Evolutionary conservation across 2,888 invertebrate species (phyloP).

Genomic region (Syritta pipiens): DNA sequence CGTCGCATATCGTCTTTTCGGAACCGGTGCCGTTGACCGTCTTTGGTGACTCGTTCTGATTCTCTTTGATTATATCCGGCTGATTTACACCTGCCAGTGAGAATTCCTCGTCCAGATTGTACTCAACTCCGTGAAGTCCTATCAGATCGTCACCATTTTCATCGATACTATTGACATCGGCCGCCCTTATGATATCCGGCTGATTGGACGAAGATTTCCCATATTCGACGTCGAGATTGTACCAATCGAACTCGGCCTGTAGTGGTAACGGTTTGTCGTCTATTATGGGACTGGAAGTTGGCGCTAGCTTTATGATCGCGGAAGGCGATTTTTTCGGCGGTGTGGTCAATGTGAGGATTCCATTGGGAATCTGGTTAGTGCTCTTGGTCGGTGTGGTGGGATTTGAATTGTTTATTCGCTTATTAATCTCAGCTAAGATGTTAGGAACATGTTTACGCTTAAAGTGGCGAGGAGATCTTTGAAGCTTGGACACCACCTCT

Average conservation of each 20-base stretch:
- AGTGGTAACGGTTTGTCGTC: slow-evolving; percentile 73
- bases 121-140: slow-evolving; percentile 77
- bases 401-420: slow-evolving; percentile 74
- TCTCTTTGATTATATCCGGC: slow-evolving; percentile 71
- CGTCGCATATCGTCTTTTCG: slow-evolving; percentile 58
- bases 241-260: slow-evolving; percentile 79
- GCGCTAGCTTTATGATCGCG: slow-evolving; percentile 17
- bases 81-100: slow-evolving; percentile 70
- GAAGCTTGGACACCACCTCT: slow-evolving; percentile 45
- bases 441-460: slow-evolving; percentile 77
- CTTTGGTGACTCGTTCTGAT: slow-evolving; percentile 58
- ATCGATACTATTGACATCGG: slow-evolving; percentile 70
- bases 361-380: slow-evolving; percentile 29
- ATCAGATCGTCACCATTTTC: slow-evolving; percentile 71
- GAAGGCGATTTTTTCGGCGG: slow-evolving; percentile 65
- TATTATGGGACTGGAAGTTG: slow-evolving; percentile 31
- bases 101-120: slow-evolving; percentile 78
- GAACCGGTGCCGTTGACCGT: slow-evolving; percentile 22
- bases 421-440: slow-evolving; percentile 77
- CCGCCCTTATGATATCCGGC: slow-evolving; percentile 71
- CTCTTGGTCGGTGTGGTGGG: slow-evolving; percentile 72
- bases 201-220: slow-evolving; percentile 73
- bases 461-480: slow-evolving; percentile 71
- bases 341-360: slow-evolving; percentile 14
- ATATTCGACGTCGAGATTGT: slow-evolving; percentile 79